Evolutionary conservation across 92 coral and sea anemone genomes (phyloP).

Genomic region (Muricea muricata): DNA sequence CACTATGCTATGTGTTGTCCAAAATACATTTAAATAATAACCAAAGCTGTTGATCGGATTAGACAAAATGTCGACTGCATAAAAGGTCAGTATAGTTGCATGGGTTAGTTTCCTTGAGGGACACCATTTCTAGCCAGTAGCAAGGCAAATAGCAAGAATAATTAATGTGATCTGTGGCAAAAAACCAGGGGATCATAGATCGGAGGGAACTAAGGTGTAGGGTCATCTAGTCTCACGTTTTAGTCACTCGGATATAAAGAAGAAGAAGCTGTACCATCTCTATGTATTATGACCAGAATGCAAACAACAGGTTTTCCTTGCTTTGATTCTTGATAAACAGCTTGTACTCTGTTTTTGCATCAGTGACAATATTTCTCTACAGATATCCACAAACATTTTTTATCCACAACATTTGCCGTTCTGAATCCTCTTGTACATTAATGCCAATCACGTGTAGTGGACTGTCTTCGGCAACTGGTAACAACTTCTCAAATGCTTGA

Average conservation of each 20-base stretch:
- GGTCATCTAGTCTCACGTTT: slow-evolving; percentile 1
- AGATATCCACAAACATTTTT: not conserved
- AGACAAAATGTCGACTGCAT: too few relatives aligned
- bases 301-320: slow-evolving; percentile 26
- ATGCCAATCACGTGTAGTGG: slow-evolving; percentile 1
- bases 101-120: slow-evolving; percentile 13
- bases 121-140: too few relatives aligned
- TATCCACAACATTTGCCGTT: too few relatives aligned
- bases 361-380: not conserved
- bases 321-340: slow-evolving; percentile 7
- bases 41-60: not conserved
- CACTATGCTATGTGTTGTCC: too few relatives aligned
- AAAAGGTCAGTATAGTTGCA: not conserved
- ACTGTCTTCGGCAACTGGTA: not conserved
- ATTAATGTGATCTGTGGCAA: slow-evolving; percentile 17
- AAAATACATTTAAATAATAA: not conserved
- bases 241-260: not conserved
- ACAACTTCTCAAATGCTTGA: slow-evolving; percentile 1
- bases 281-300: slow-evolving; percentile 24
- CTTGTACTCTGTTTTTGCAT: slow-evolving; percentile 24
- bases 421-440: slow-evolving; percentile 19
- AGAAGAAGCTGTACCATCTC: slow-evolving; percentile 18
- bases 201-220: slow-evolving; percentile 5
- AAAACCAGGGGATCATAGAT: slow-evolving; percentile 12
- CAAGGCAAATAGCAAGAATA: slow-evolving; percentile 1